These are phyloP conservation scores for Electrona antarctica DNA, from an alignment of 2,113 vertebrate genomes.

Conservation along the genomic window DNA sequence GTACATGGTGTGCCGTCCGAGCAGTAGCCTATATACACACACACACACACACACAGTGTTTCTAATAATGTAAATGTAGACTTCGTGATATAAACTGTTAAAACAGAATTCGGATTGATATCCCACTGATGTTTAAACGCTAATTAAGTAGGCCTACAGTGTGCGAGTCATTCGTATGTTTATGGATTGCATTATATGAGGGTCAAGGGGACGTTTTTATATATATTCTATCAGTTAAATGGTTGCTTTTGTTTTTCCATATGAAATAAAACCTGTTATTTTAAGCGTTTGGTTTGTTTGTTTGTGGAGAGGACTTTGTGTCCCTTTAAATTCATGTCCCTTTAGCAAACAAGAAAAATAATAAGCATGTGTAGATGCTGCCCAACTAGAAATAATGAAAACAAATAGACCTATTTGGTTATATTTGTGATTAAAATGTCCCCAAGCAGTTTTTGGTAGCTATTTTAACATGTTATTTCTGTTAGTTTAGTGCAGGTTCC, in stretches of 20 bases:
- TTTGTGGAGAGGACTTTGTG: not conserved
- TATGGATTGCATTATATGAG: too few species aligned
- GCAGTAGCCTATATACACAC: too few species aligned
- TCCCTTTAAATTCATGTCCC: too few species aligned
- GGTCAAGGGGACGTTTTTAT: not conserved
- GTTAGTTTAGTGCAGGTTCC: not conserved
- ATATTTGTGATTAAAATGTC: not conserved
- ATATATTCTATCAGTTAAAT: not conserved
- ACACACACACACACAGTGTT: too few species aligned
- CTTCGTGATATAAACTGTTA: too few species aligned
- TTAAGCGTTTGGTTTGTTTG: constrained; percentile 8
- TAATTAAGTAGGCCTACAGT: too few species aligned
- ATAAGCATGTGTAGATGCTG: not conserved
- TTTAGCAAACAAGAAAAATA: not conserved
- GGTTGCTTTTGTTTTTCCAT: not conserved
- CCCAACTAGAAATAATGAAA: not conserved
- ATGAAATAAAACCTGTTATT: constrained; percentile 27
- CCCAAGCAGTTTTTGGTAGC: not conserved
- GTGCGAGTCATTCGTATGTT: too few species aligned
- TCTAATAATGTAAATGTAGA: too few species aligned
- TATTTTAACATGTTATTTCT: too few species aligned
- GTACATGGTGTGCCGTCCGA: too few species aligned
- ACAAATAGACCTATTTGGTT: not conserved
- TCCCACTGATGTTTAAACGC: too few species aligned
- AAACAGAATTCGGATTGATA: too few species aligned